phyloP scores from a whole-genome alignment of 1,140 invertebrate species.

The Palaemon carinicauda region DNA sequence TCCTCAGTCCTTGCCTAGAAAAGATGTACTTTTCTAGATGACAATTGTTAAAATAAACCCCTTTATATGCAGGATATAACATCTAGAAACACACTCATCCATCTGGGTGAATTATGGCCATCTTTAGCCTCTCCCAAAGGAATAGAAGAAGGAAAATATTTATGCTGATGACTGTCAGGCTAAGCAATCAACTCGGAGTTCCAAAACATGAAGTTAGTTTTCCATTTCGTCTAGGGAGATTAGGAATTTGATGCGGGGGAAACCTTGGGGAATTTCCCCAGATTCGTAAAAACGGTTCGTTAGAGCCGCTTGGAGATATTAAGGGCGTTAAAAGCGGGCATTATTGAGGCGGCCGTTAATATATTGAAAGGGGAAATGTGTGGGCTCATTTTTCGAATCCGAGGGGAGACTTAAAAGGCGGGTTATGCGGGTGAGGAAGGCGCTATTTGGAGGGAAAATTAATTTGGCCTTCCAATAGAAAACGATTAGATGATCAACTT shows the following conservation, averaged over 20 bases:
- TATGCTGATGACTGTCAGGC: conserved; percentile 58
- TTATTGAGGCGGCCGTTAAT: conserved; percentile 51
- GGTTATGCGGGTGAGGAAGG: conserved; percentile 22
- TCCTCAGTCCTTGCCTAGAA: background rate
- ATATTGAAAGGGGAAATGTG: conserved; percentile 54
- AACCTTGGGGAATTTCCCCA: conserved; percentile 18
- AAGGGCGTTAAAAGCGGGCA: conserved; percentile 50
- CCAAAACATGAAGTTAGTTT: conserved; percentile 60
- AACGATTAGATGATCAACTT: conserved; percentile 43
- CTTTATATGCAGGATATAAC: background rate
- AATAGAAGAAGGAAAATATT: conserved; percentile 50
- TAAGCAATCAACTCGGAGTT: conserved; percentile 51
- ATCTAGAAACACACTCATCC: background rate
- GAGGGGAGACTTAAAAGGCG: conserved; percentile 43
- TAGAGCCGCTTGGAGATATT: conserved; percentile 50
- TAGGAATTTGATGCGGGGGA: conserved; percentile 56
- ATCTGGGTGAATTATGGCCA: background rate
- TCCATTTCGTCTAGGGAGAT: conserved; percentile 57
- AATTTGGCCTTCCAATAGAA: conserved; percentile 48
- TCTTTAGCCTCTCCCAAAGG: background rate
- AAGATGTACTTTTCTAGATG: too few relatives aligned
- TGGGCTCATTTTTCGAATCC: conserved; percentile 46
- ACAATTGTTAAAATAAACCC: background rate
- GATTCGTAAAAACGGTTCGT: conserved; percentile 54
- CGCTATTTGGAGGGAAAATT: conserved; percentile 33